Percentiles rank a stretch among this genome's conserved stretches.
Conservation (phyloP, 2,888 invertebrate species). For the Ornithoptera priamus region DNA sequence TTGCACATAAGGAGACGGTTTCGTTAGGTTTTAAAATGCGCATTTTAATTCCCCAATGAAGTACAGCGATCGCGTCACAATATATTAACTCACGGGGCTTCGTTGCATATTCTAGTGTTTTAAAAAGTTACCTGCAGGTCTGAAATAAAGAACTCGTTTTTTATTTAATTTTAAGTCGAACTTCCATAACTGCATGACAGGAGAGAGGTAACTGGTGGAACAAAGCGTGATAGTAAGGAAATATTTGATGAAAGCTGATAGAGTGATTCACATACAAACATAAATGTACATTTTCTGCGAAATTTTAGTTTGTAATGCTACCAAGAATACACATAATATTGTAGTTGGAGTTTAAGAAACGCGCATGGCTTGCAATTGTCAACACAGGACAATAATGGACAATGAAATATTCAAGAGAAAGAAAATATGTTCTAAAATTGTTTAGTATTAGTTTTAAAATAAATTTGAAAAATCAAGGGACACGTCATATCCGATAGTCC, state of each 20-base stretch:
- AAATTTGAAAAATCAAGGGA: too few species aligned
- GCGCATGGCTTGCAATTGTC: too few species aligned
- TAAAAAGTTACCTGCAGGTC: constrained; percentile 6
- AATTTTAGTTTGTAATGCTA: constrained; percentile 4
- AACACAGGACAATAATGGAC: too few species aligned
- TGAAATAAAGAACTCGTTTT: constrained; percentile 15
- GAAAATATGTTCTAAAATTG: too few species aligned
- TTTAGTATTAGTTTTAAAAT: too few species aligned
- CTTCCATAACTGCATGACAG: constrained; percentile 10
- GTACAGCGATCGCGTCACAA: constrained; percentile 1
- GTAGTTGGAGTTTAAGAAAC: too few species aligned
- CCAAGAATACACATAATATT: neutral
- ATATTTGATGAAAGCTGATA: constrained; percentile 37
- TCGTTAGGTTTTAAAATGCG: neutral
- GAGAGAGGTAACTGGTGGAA: neutral
- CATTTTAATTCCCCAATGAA: neutral
- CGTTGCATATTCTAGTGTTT: constrained; percentile 18
- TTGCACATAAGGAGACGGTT: neutral
- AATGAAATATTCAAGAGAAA: too few species aligned
- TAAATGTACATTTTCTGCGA: constrained; percentile 30
- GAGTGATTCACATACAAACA: constrained; percentile 43
- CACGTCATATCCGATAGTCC: too few species aligned
- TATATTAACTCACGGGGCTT: constrained; percentile 4
- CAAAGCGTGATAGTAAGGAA: constrained; percentile 21
- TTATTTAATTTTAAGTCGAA: constrained; percentile 9